Evolutionary conservation across 2,888 invertebrate species (phyloP), one percentile per base, ranked within the genome.

Genomic region (Idaea dimidiata): DNA sequence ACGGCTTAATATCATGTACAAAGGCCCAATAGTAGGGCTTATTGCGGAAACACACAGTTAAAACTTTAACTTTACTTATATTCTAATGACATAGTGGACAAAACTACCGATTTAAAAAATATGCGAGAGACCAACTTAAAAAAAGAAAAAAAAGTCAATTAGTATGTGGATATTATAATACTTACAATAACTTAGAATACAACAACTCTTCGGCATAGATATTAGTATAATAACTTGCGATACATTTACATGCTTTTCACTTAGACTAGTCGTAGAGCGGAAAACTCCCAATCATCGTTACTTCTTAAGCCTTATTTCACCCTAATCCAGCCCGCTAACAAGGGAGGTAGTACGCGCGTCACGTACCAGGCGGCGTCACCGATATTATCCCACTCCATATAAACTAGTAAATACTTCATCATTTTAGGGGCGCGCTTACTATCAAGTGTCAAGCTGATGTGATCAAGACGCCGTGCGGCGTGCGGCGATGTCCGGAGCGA

Each of bases 311-410:
- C 18, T 17, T 60, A 66, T 58, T 62, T 67, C 63, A 57, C 62
- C 54, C 17, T 61, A 71, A 63, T 66, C 70, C 67, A 72, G 68
- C 68, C 61, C 53, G 64, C 62, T 78, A 80, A 80, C 66, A 67
- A 74, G 78, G 76, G 57, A 62, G 57, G 74, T 73, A 73, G 79
- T 78, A 80, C 67, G 74, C 80, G 55, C 58, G 66, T 70, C 79
- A 80, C 79, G 79, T 80, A 59, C 59, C 64, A 56, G 18, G n/a
- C 18, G 56, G 56, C 56, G 56, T 56, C 56, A 56, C 17, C 18
- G 14, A 43, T 43, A 43, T 43, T 43, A 43, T 43, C 43, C 43
- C 10, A 43, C 43, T 14, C 7, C 43, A 43, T 43, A 43, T 10
- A 43, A 10, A 56, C 56, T 56, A 17, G 56, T 17, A 17, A 55